Evolutionary conservation across 2,797 vertebrate species (phyloP).

Genomic region (Chromis chromis): DNA sequence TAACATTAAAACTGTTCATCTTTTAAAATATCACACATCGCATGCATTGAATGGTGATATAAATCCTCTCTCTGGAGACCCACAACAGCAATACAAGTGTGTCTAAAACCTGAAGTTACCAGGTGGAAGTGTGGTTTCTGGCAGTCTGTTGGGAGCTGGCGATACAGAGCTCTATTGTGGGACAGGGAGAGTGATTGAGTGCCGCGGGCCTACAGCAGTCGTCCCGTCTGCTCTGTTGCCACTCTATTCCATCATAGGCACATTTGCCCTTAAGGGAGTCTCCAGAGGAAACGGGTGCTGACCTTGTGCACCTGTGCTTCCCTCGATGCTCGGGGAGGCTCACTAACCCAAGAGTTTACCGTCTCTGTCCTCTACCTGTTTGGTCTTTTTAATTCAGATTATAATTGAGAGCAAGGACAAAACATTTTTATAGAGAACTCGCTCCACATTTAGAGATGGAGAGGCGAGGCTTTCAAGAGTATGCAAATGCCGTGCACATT

Average conservation of each 20-base stretch:
- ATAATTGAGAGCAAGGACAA: constrained; percentile 53
- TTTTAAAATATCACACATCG: constrained; percentile 4
- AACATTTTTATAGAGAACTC: constrained; percentile 20
- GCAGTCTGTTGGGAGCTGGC: constrained; percentile 60
- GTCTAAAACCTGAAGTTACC: constrained; percentile 46
- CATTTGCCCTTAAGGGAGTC: constrained; percentile 79
- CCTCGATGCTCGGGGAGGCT: constrained; percentile 43
- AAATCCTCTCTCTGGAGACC: constrained; percentile 34
- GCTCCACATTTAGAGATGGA: constrained; percentile 37
- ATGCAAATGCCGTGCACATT: constrained; percentile 21
- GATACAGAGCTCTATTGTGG: constrained; percentile 62
- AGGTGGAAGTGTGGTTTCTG: constrained; percentile 55
- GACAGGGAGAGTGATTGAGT: constrained; percentile 84
- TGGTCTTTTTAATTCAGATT: constrained; percentile 42
- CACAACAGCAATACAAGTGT: constrained; percentile 22
- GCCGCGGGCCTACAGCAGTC: constrained; percentile 79
- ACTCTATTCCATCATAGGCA: constrained; percentile 83
- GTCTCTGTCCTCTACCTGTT: constrained; percentile 70
- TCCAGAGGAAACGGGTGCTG: constrained; percentile 70
- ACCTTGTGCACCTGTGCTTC: constrained; percentile 80
- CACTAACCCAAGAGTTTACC: constrained; percentile 40
- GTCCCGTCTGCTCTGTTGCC: constrained; percentile 82
- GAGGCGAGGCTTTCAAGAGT: constrained; percentile 13
- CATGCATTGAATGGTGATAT: constrained; percentile 12
- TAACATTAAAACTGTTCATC: constrained; percentile 2